Conservation (phyloP, 1,140 invertebrate genomes). For the Brachionus manjavacas region DNA sequence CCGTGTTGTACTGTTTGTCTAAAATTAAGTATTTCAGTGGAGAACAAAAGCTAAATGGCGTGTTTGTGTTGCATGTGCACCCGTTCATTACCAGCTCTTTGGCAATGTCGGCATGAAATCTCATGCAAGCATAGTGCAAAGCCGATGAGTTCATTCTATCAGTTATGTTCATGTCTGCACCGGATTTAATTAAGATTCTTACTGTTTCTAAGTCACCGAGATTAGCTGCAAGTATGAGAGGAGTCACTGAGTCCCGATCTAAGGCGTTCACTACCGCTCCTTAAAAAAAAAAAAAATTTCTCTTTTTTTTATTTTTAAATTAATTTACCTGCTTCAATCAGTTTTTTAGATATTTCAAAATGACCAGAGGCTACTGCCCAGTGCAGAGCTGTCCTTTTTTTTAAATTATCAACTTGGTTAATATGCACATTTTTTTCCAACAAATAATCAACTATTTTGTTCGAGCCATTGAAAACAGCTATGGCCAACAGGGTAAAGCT, state of each 20-base stretch:
- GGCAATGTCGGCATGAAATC: slow-evolving; percentile 45
- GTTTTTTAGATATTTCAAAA: slow-evolving; percentile 46
- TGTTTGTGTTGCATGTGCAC: slow-evolving; percentile 45
- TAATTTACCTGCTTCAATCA: slow-evolving; percentile 43
- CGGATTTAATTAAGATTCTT: slow-evolving; percentile 46
- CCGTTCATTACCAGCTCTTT: slow-evolving; percentile 45
- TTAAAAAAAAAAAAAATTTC: background rate
- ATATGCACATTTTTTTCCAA: slow-evolving; percentile 45
- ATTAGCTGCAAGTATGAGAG: slow-evolving; percentile 50
- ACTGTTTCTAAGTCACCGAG: slow-evolving; percentile 47
- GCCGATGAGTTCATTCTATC: slow-evolving; percentile 49
- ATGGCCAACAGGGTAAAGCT: slow-evolving; percentile 8
- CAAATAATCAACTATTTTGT: slow-evolving; percentile 32
- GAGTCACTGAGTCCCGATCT: slow-evolving; percentile 50
- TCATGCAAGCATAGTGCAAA: slow-evolving; percentile 48
- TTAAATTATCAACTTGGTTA: slow-evolving; percentile 50
- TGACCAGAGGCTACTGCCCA: slow-evolving; percentile 53
- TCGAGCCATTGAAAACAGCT: background rate
- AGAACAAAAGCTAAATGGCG: slow-evolving; percentile 24
- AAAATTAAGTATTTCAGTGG: slow-evolving; percentile 27
- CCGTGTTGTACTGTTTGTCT: slow-evolving; percentile 24
- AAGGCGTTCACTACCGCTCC: slow-evolving; percentile 45
- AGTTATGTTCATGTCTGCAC: slow-evolving; percentile 48
- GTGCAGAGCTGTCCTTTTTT: slow-evolving; percentile 53
- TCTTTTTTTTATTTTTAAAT: background rate